Percentiles rank a stretch among this genome's conserved stretches.
These are phyloP conservation scores for Camarhynchus parvulus DNA, from an alignment of 2,113 vertebrate genomes.

Conservation along the genomic window DNA sequence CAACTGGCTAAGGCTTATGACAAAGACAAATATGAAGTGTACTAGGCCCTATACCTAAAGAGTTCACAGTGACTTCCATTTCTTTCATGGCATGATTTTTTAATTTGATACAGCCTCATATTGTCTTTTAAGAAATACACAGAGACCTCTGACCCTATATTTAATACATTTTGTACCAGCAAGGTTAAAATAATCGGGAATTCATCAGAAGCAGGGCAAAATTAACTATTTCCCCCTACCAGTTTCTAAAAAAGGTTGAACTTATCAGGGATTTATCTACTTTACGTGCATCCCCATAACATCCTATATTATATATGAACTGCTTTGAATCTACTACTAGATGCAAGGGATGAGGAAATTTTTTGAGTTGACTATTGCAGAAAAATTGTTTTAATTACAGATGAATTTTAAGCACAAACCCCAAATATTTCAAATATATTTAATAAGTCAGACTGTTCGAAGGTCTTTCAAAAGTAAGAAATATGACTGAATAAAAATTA, in stretches of 20 bases:
- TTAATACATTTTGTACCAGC: neutral
- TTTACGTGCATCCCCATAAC: neutral
- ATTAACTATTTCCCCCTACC: neutral
- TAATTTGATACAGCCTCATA: neutral
- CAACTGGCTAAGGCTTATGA: neutral
- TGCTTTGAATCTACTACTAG: neutral
- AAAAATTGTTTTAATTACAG: constrained; percentile 5
- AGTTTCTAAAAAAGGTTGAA: neutral
- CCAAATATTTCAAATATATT: constrained; percentile 22
- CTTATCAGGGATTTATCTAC: neutral
- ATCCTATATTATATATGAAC: neutral
- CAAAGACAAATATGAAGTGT: neutral
- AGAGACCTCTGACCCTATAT: neutral
- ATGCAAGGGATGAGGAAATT: neutral
- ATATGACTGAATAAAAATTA: constrained; percentile 25
- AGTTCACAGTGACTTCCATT: neutral
- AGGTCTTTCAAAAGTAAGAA: constrained; percentile 34
- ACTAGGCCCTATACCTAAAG: neutral
- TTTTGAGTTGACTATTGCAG: neutral
- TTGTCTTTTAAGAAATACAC: neutral
- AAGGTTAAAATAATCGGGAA: neutral
- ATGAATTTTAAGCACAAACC: neutral
- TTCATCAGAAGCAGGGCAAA: neutral
- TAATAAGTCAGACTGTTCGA: neutral
- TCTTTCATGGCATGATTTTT: neutral